These are phyloP conservation scores for Calameuta pallipes DNA, from an alignment of 2,888 invertebrate genomes.

Conservation along the genomic window DNA sequence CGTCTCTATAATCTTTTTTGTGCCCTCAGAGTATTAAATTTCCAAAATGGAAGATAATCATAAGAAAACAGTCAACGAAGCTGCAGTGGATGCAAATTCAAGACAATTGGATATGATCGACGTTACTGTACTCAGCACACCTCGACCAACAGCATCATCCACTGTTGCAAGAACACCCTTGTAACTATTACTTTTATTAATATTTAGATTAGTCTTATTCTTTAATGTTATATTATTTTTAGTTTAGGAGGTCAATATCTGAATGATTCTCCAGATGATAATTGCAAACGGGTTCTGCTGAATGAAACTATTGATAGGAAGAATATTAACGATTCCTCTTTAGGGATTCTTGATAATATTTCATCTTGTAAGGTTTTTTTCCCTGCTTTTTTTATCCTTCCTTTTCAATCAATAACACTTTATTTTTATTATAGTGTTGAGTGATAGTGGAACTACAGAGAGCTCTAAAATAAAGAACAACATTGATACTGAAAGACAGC, in stretches of 20 bases:
- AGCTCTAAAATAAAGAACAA: slow-evolving; percentile 28
- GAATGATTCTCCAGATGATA: too few relatives aligned
- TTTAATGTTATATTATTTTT: slow-evolving; percentile 15
- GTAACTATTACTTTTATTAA: slow-evolving; percentile 37
- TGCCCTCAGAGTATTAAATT: too few relatives aligned
- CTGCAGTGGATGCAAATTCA: slow-evolving; percentile 29
- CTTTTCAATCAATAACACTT: slow-evolving; percentile 2
- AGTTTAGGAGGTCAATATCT: not conserved
- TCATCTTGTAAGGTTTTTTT: slow-evolving; percentile 42
- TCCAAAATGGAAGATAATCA: too few relatives aligned
- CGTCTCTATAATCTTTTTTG: too few relatives aligned
- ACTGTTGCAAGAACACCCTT: slow-evolving; percentile 60
- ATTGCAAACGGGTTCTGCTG: not conserved
- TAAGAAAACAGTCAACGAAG: too few relatives aligned
- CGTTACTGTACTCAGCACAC: slow-evolving; percentile 57
- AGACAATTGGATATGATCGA: slow-evolving; percentile 40
- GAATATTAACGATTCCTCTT: slow-evolving; percentile 39
- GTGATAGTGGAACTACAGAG: slow-evolving; percentile 34
- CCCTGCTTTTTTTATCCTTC: not conserved
- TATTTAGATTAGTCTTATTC: not conserved
- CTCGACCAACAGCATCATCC: slow-evolving; percentile 65
- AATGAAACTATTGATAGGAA: not conserved
- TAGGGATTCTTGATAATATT: slow-evolving; percentile 54
- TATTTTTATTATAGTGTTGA: slow-evolving; percentile 39
- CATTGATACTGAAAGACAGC: slow-evolving; percentile 43